Evolutionary conservation across 2,888 invertebrate genomes (phyloP).

Genomic region (Conus canariensis): DNA sequence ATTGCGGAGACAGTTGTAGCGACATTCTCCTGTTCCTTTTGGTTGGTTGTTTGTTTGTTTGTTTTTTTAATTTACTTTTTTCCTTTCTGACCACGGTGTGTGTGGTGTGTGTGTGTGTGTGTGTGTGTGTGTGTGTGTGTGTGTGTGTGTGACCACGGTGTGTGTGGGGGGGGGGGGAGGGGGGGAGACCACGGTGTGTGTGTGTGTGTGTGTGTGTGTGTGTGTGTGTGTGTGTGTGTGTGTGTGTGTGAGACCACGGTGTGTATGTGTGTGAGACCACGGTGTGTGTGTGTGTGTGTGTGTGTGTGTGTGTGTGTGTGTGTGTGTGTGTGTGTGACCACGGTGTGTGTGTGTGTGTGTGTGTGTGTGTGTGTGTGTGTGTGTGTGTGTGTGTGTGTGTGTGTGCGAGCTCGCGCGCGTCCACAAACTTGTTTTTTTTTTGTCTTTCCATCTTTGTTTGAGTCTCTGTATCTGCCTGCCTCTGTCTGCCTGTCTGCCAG

Average conservation of each 20-base stretch:
- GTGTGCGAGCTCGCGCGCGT: not conserved
- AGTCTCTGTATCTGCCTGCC: no score
- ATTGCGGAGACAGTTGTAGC: no score
- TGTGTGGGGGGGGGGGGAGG: no score
- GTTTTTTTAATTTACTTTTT: no score
- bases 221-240: not conserved
- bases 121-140: constrained; percentile 5
- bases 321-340: no score
- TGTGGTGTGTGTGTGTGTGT: not conserved
- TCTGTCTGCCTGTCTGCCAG: not conserved
- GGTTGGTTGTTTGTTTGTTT: no score
- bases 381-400: not conserved
- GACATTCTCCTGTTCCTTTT: no score
- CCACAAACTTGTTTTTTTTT: not conserved
- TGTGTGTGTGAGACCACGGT: not conserved
- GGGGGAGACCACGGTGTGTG: not conserved
- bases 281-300: not conserved
- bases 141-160: no score
- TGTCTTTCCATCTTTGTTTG: not conserved
- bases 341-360: not conserved
- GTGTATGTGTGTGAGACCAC: not conserved
- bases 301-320: not conserved
- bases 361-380: not conserved
- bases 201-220: not conserved
- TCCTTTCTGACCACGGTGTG: no score